A percentile compares a stretch with the other conserved stretches of the same genome.
Conservation (phyloP, 2,797 vertebrate species). For the Phylloscopus collybita region DNA sequence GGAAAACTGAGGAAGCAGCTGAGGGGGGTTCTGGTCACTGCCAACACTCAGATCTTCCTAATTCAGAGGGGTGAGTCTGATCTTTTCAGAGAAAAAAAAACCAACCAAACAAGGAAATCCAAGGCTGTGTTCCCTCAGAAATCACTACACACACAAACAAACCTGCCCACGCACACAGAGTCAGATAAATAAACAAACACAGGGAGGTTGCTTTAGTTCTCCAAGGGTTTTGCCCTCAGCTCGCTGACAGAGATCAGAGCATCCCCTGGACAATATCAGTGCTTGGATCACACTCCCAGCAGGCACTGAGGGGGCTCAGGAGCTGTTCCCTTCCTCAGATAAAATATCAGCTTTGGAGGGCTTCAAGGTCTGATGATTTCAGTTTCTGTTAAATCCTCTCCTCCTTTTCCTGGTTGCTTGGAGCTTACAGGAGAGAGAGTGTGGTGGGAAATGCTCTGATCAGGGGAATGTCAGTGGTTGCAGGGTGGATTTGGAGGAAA, state of each 20-base stretch:
- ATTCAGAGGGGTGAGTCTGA: neutral
- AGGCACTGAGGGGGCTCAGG: rapidly evolving
- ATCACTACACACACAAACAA: neutral
- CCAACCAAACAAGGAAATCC: neutral
- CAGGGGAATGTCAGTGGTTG: neutral
- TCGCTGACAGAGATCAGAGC: neutral
- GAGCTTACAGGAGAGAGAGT: neutral
- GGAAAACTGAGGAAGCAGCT: neutral
- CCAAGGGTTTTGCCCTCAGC: neutral
- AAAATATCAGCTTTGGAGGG: neutral
- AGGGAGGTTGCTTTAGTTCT: neutral
- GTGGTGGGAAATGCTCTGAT: neutral
- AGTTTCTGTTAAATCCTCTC: neutral
- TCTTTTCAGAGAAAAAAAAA: neutral
- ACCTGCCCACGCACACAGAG: neutral
- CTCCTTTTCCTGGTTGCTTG: neutral
- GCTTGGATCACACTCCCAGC: neutral
- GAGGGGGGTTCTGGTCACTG: neutral
- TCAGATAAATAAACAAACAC: neutral
- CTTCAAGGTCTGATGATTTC: neutral
- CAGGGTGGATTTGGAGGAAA: neutral
- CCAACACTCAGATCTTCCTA: neutral
- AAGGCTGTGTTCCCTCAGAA: neutral
- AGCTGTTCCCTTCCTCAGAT: neutral
- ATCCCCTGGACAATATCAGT: neutral